Base-by-base conservation (phyloP, 2,888 invertebrate species). In the Polyploca ridens region DNA sequence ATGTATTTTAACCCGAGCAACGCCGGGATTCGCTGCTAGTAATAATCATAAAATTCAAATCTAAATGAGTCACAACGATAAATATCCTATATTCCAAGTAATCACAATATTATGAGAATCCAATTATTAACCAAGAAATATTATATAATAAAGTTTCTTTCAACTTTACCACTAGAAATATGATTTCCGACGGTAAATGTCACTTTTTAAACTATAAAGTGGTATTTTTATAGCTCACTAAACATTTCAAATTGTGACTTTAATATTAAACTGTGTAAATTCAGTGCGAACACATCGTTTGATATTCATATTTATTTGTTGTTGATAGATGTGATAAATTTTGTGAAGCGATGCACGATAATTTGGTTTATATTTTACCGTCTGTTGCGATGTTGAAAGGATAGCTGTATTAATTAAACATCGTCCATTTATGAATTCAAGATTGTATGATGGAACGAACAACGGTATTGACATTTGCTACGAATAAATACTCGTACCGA, bases 81-180 rank as follows among this genome's bases (percentile, higher is more conserved):
- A 44, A 11, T 13, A 5, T n/a, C 14, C 14, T 5, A 46, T 16
- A 49, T 54, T 8, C n/a, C 19, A 6, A n/a, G 46, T 54, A 19
- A 54, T 19, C 16, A 19, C 2, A 19, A 54, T 0, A 16, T 54
- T 54, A 54, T 19, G 54, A 19, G 19, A 54, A 19, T 19, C 54
- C n/a, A 19, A 54, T 54, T 49, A 49, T 14, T 19, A 54, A 54
- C 54, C 2, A 3, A 19, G n/a, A 54, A 54, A 54, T 8, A 54
- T 54, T 54, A 19, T 0, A 54, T 54, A 19, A 19, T 54, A 54
- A 19, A 19, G 54, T 8, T 19, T 19, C 54, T 54, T 54, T 54
- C 54, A 54, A 54, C 54, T 54, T 54, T 16, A 54, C 54, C 54
- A 54, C 54, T 54, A 54, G 54, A 54, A 19, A 54, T 54, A 54